Evolutionary conservation across 2,888 invertebrate genomes (phyloP).

Genomic region (Patella depressa): DNA sequence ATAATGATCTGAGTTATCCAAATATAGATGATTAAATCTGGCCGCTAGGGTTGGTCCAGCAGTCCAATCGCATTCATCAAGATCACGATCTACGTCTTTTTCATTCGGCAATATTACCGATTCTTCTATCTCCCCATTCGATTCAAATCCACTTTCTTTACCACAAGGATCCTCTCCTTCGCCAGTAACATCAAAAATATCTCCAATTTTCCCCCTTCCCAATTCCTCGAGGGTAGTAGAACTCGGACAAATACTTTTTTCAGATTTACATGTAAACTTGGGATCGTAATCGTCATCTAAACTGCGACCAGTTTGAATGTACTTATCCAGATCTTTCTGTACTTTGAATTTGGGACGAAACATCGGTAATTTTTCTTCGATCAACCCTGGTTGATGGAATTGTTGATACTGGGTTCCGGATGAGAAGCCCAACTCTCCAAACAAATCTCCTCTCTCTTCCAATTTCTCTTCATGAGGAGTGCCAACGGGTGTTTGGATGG

Average conservation of each 20-base stretch:
- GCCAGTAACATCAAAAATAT: background rate
- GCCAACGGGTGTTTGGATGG: constrained; percentile 75
- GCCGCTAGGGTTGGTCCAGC: background rate
- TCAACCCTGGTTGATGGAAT: constrained; percentile 35
- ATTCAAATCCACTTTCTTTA: constrained; percentile 8
- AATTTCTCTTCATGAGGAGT: constrained; percentile 26
- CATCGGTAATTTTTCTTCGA: constrained; percentile 48
- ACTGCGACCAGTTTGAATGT: constrained; percentile 74
- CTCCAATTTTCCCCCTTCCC: background rate
- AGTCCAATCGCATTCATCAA: background rate
- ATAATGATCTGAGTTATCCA: background rate
- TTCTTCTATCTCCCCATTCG: background rate
- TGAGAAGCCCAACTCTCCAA: constrained; percentile 48
- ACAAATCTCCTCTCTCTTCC: constrained; percentile 45
- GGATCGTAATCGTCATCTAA: constrained; percentile 20
- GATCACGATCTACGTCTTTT: background rate
- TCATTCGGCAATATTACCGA: background rate
- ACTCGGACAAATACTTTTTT: background rate
- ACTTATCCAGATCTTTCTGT: constrained; percentile 73
- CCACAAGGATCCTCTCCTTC: background rate
- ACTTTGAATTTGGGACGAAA: constrained; percentile 80
- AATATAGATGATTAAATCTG: constrained; percentile 2
- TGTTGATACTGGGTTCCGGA: constrained; percentile 51
- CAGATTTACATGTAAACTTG: background rate
- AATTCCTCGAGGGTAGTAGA: background rate